These are phyloP conservation scores for Rhynchotus rufescens DNA, from an alignment of 2,797 vertebrate genomes.

Conservation along the genomic window DNA sequence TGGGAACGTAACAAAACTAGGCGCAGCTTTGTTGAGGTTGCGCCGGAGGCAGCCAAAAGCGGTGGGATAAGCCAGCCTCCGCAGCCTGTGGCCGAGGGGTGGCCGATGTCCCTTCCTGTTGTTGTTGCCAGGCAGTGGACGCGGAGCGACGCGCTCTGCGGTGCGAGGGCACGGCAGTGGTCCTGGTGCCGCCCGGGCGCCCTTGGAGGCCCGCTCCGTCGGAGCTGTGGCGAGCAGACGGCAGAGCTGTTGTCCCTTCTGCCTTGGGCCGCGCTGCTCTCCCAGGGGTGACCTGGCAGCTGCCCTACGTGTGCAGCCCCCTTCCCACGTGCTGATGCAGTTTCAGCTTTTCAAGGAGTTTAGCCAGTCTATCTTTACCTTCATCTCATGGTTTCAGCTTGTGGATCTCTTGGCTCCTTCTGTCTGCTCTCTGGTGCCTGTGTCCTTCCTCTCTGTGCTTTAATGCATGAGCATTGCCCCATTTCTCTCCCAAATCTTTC, in stretches of 20 bases:
- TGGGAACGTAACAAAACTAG: background rate
- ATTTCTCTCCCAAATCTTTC: background rate
- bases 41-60: background rate
- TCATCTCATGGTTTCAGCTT: background rate
- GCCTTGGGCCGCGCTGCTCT: background rate
- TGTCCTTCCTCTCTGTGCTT: background rate
- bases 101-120: background rate
- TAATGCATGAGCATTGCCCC: background rate
- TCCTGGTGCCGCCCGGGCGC: accelerated
- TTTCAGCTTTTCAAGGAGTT: background rate
- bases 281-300: accelerated
- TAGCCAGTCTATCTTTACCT: background rate
- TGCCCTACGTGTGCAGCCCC: background rate
- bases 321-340: accelerated
- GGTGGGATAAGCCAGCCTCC: background rate
- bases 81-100: background rate
- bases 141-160: background rate
- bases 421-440: background rate
- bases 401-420: background rate
- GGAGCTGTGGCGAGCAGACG: background rate
- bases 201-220: background rate
- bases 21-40: background rate
- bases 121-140: background rate
- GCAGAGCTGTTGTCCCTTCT: background rate
- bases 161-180: background rate